Base-by-base conservation (phyloP, 2,113 vertebrate species). In the Pterocles orientalis region DNA sequence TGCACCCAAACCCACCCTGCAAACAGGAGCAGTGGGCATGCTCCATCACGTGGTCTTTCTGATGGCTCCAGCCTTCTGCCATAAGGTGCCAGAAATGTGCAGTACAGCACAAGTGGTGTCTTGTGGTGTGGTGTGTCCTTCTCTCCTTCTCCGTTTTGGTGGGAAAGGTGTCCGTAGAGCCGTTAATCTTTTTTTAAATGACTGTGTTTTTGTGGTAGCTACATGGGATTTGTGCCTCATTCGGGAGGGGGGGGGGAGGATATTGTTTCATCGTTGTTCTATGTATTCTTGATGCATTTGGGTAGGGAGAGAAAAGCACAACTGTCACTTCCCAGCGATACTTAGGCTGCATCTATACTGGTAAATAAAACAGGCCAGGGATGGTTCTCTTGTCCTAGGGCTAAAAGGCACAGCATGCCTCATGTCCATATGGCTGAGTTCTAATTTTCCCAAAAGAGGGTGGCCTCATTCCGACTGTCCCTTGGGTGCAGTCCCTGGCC, bases 381-480 rank as follows among this genome's bases (percentile, higher is more conserved):
- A 58, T n/a, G 61, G 31, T 76, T 91, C 65, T 89, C 24, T 12
- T 91, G 45, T 79, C 91, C 91, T 82, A 10, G 66, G 77, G 89
- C 92, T 88, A 66, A 71, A 81, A 86, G 39, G 39, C 91, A 79
- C 89, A 92, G 83, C 86, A 41, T 60, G 96, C 78, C 28, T 60
- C 57, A 9, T 39, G 73, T 71, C 77, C 77, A 28, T 82, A 54
- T 75, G 77, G 77, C 77, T 48, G 9, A 61, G 26, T 56, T 72
- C 82, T 94, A 0, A 0, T 64, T 82, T 91, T 92, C 86, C 73
- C 82, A 48, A 53, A 91, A 91, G 83, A 79, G 91, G 64, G 86
- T 89, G 86, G 94, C 91, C 51, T 86, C 83, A 72, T 87, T 95
- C 83, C 70, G 53, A 33, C 48, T 72, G 73, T 78, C 70, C 20